phyloP scores from a whole-genome alignment of 2,113 vertebrate species.

The Falco punctatus region DNA sequence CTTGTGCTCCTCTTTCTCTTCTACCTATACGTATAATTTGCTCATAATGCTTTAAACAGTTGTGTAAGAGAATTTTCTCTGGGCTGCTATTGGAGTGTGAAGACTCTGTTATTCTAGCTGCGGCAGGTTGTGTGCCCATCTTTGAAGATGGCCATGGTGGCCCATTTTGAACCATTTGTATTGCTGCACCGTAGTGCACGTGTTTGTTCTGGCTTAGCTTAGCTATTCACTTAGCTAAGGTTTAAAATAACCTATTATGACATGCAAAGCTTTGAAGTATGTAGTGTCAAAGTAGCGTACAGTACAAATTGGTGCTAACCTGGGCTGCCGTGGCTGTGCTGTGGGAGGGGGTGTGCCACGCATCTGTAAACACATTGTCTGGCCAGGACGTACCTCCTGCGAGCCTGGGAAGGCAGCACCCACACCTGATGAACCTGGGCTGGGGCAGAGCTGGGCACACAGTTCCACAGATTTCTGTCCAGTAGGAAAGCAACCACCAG shows the following conservation, averaged over 20 bases:
- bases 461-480: neutral
- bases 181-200: neutral
- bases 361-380: rapidly evolving
- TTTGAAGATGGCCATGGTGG: neutral
- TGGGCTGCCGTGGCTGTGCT: neutral
- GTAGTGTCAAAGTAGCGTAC: neutral
- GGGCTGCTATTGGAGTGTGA: rapidly evolving
- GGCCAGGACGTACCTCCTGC: neutral
- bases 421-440: neutral
- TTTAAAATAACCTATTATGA: neutral
- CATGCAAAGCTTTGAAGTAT: neutral
- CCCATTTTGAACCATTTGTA: neutral
- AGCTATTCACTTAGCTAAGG: neutral
- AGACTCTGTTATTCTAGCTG: neutral
- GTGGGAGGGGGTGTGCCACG: neutral
- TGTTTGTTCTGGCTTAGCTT: neutral
- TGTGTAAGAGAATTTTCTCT: neutral
- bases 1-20: neutral
- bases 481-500: neutral
- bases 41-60: neutral
- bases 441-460: neutral
- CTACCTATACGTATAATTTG: neutral
- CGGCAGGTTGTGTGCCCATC: neutral
- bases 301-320: neutral
- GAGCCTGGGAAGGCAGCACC: neutral